Conservation (phyloP, 2,113 vertebrate genomes). For the Turdus rufiventris region DNA sequence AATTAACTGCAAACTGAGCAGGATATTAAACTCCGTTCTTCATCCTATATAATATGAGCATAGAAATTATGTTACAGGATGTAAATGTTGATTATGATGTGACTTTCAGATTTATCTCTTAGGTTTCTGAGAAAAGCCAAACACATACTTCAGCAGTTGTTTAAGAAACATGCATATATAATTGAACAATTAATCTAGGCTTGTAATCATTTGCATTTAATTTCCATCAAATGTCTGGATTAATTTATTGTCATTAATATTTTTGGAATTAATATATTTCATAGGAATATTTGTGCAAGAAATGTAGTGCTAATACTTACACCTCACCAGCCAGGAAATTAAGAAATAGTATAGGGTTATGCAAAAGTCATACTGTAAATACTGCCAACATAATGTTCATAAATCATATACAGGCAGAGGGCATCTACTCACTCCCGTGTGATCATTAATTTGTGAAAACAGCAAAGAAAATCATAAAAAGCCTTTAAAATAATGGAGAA, state of each 20-base stretch:
- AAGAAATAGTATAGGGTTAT: neutral
- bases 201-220: neutral
- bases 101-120: neutral
- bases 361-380: neutral
- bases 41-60: neutral
- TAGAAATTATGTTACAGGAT: neutral
- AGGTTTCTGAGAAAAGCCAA: neutral
- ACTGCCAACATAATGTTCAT: neutral
- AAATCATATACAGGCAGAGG: neutral
- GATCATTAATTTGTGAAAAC: neutral
- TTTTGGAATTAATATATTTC: neutral
- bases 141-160: neutral
- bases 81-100: neutral
- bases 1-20: neutral
- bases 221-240: neutral
- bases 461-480: neutral
- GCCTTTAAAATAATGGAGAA: neutral
- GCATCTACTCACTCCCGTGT: neutral
- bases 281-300: neutral
- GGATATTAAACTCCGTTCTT: neutral
- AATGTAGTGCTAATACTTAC: neutral
- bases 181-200: neutral
- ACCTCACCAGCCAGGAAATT: neutral
- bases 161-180: neutral
- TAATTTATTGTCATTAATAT: neutral